A percentile compares a stretch with the other conserved stretches of the same genome.
Conservation (phyloP, 1,140 invertebrate species). For the Wasmannia auropunctata region DNA sequence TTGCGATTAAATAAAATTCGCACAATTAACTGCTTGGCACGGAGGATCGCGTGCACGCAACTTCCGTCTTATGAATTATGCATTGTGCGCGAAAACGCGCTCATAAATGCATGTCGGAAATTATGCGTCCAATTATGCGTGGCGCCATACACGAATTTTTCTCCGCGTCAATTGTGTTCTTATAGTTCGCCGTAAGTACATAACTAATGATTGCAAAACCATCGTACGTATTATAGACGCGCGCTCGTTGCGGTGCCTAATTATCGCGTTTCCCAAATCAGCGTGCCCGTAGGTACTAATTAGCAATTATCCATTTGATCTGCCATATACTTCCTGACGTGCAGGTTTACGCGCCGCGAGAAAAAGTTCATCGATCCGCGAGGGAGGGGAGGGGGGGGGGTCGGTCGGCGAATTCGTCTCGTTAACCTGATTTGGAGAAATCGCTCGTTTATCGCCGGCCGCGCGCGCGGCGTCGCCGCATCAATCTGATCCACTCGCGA, state of each 20-base stretch:
- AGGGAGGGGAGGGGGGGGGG: too few relatives aligned
- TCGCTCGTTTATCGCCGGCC: conserved; percentile 53
- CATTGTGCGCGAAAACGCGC: background rate
- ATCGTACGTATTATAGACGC: conserved; percentile 16
- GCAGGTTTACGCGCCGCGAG: conserved; percentile 3
- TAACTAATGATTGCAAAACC: conserved; percentile 44
- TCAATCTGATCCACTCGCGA: conserved; percentile 56
- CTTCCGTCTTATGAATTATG: conserved; percentile 28
- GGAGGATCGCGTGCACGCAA: conserved; percentile 1
- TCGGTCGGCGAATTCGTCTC: conserved; percentile 64
- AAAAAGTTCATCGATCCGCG: conserved; percentile 67
- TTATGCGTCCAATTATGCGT: conserved; percentile 7
- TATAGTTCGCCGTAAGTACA: background rate
- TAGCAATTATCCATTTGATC: conserved; percentile 71
- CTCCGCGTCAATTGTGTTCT: background rate
- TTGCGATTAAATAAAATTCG: conserved; percentile 1
- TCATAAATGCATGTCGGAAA: conserved; percentile 1
- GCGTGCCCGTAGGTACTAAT: conserved; percentile 64
- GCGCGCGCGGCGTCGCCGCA: too few relatives aligned
- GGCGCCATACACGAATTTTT: conserved; percentile 16
- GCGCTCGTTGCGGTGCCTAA: conserved; percentile 61
- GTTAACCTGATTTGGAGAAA: conserved; percentile 73
- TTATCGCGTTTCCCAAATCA: conserved; percentile 65
- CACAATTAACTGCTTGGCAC: conserved; percentile 14
- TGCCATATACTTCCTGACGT: conserved; percentile 59